Conservation (phyloP, 2,113 vertebrate genomes). For the Xenopus borealis region DNA sequence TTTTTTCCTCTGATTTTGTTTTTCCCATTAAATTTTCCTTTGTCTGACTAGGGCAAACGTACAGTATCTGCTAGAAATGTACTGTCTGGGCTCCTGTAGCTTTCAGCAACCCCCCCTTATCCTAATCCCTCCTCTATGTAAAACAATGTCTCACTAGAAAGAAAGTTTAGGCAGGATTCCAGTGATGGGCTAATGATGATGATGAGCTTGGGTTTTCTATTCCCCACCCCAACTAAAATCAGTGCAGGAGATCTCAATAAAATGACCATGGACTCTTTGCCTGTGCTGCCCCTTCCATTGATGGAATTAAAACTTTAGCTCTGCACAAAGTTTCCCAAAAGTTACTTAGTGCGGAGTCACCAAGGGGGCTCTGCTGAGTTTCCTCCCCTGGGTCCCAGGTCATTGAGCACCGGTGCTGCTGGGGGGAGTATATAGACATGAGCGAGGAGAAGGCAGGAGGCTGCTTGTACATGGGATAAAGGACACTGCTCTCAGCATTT, state of each 20-base stretch:
- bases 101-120: neutral
- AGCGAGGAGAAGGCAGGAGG: slow-evolving; percentile 42
- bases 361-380: neutral
- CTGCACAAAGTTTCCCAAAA: too few species aligned
- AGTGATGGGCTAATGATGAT: slow-evolving; percentile 7
- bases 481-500: slow-evolving; percentile 3
- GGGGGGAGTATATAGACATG: slow-evolving; percentile 22
- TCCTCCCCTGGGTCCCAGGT: neutral
- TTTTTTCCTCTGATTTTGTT: too few species aligned
- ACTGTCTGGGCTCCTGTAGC: slow-evolving; percentile 24
- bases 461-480: neutral
- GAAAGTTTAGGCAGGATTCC: slow-evolving; percentile 8
- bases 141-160: slow-evolving; percentile 9
- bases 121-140: slow-evolving; percentile 27
- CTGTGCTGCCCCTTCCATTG: too few species aligned
- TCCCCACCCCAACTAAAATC: too few species aligned
- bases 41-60: neutral
- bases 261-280: too few species aligned
- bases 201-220: neutral
- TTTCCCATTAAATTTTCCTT: neutral
- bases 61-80: slow-evolving; percentile 13
- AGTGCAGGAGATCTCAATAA: too few species aligned
- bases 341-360: neutral
- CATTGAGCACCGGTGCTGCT: slow-evolving; percentile 23
- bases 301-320: too few species aligned